phyloP scores from a whole-genome alignment of 2,113 vertebrate species.

The Gadus chalcogrammus region DNA sequence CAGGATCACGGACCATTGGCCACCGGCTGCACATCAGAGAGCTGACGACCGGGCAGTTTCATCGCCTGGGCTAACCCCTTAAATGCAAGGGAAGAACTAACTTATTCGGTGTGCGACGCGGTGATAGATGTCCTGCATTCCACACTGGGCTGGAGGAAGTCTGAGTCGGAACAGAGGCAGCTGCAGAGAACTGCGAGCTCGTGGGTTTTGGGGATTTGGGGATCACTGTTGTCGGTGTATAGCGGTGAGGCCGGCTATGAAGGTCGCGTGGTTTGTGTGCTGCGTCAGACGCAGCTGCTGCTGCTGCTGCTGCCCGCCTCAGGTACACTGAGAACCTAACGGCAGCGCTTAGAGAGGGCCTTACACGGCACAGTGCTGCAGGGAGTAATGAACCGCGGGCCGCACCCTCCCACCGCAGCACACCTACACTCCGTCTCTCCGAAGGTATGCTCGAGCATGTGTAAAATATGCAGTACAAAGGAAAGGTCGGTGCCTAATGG shows the following conservation, averaged over 20 bases:
- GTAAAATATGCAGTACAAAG: background rate
- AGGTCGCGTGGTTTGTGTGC: constrained; percentile 39
- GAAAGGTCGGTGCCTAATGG: background rate
- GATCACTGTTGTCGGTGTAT: too few relatives aligned
- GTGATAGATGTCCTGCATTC: constrained; percentile 16
- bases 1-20: constrained; percentile 13
- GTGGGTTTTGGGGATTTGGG: too few relatives aligned
- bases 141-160: too few relatives aligned
- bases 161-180: too few relatives aligned
- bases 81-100: constrained; percentile 35
- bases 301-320: background rate
- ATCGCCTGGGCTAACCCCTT: constrained; percentile 8
- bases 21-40: constrained; percentile 9
- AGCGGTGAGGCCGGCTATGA: too few relatives aligned
- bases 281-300: constrained; percentile 43
- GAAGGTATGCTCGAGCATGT: background rate
- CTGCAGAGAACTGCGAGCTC: too few relatives aligned
- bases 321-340: constrained; percentile 31
- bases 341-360: background rate
- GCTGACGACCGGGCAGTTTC: constrained; percentile 1
- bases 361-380: background rate
- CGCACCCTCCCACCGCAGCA: background rate
- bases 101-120: constrained; percentile 48
- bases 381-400: background rate
- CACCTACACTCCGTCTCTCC: background rate